phyloP scores from a whole-genome alignment of 2,797 vertebrate genomes.

The Eulemur albifrons region DNA sequence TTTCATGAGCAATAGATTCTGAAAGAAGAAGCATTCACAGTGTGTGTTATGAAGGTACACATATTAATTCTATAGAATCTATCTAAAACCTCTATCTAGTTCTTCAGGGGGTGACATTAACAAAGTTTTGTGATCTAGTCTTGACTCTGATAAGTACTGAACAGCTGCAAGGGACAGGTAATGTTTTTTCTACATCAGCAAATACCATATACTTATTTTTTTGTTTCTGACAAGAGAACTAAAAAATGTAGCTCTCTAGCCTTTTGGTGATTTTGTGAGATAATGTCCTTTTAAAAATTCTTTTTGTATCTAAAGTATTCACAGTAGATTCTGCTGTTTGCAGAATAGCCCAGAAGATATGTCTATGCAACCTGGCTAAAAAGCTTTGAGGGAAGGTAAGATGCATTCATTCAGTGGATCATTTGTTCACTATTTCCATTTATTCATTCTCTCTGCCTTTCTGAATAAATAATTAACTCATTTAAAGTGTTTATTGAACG shows the following conservation, averaged over 20 bases:
- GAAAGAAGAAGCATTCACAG: slow-evolving; percentile 61
- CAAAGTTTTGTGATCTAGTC: not conserved
- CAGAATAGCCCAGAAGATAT: not conserved
- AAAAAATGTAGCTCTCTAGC: not conserved
- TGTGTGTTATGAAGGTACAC: slow-evolving; percentile 61
- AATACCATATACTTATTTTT: not conserved
- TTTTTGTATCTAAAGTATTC: not conserved
- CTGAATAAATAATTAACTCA: not conserved
- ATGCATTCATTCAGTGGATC: not conserved
- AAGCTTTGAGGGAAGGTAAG: not conserved
- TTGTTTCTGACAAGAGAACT: not conserved
- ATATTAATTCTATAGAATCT: not conserved
- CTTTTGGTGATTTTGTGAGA: not conserved
- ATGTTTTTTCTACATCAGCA: not conserved
- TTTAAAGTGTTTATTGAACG: not conserved
- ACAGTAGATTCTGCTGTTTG: not conserved
- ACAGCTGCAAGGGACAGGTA: fast-evolving
- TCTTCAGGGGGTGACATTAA: not conserved
- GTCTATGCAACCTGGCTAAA: not conserved
- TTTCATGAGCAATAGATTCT: slow-evolving; percentile 69
- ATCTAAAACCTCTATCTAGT: not conserved
- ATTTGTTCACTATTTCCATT: not conserved
- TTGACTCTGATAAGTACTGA: not conserved
- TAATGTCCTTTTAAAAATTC: not conserved
- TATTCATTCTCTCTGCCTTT: not conserved